Evolutionary conservation across 2,113 vertebrate species (phyloP).

Genomic region (Rostratula benghalensis): DNA sequence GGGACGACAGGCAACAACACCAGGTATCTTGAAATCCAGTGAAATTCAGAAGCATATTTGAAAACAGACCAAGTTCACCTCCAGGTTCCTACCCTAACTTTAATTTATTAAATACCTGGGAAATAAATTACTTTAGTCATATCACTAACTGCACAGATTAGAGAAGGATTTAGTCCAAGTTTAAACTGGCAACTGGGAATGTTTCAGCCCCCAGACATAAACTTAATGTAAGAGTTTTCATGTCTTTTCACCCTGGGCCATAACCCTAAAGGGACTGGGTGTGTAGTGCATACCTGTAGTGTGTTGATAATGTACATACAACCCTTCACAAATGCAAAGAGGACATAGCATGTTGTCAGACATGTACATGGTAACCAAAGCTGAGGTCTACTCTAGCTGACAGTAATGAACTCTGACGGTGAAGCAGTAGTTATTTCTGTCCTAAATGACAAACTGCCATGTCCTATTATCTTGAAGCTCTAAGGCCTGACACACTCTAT

Average conservation of each 20-base stretch:
- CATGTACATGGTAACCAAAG: not conserved
- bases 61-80: not conserved
- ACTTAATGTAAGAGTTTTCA: not conserved
- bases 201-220: not conserved
- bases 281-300: not conserved
- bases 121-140: not conserved
- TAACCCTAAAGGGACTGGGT: not conserved
- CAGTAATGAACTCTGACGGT: conserved; percentile 50
- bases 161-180: not conserved
- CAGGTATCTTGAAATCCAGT: not conserved
- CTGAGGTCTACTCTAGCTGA: not conserved
- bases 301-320: not conserved
- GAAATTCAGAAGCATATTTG: not conserved
- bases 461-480: conserved; percentile 46
- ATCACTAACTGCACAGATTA: not conserved
- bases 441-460: conserved; percentile 59
- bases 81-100: not conserved
- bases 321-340: not conserved
- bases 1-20: too few species aligned
- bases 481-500: conserved; percentile 45
- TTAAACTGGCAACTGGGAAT: not conserved
- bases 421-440: conserved; percentile 56
- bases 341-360: not conserved
- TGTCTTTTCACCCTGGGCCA: not conserved
- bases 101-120: not conserved